phyloP scores from a whole-genome alignment of 2,113 vertebrate genomes.

The Campylomormyrus numenius region DNA sequence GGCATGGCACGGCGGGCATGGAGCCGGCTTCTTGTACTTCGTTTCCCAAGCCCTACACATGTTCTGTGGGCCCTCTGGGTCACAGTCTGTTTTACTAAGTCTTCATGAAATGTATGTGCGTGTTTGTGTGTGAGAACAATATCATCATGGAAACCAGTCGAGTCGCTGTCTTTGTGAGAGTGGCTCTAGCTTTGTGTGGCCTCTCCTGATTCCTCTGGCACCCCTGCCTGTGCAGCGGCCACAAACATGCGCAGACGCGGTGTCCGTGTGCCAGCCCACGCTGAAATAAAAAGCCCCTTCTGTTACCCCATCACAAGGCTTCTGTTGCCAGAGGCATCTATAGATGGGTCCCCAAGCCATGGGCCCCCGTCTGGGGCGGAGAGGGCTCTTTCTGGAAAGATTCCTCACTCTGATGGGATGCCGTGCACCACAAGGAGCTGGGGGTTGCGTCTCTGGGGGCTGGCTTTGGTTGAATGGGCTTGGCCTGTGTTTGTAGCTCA shows the following conservation, averaged over 20 bases:
- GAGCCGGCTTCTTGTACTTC: neutral
- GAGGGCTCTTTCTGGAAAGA: neutral
- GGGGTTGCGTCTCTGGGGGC: neutral
- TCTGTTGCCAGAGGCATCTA: neutral
- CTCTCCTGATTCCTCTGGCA: neutral
- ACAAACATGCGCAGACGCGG: neutral
- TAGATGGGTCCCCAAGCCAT: neutral
- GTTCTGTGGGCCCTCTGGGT: neutral
- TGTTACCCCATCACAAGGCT: neutral
- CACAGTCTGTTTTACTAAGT: neutral
- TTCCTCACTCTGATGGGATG: neutral
- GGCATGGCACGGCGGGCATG: neutral
- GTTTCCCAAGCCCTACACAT: neutral
- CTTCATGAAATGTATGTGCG: neutral
- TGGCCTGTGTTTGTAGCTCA: neutral
- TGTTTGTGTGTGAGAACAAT: neutral
- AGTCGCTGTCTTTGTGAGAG: neutral
- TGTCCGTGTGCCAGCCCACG: neutral
- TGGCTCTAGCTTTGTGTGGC: neutral
- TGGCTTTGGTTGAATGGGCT: neutral
- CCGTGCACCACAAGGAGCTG: neutral
- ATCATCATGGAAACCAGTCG: neutral
- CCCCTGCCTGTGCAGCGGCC: neutral
- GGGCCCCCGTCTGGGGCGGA: neutral
- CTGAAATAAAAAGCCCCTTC: neutral